Evolutionary conservation across 2,797 vertebrate genomes (phyloP), one percentile per base, ranked within the genome.

Genomic region (Pseudomugil tenellus): DNA sequence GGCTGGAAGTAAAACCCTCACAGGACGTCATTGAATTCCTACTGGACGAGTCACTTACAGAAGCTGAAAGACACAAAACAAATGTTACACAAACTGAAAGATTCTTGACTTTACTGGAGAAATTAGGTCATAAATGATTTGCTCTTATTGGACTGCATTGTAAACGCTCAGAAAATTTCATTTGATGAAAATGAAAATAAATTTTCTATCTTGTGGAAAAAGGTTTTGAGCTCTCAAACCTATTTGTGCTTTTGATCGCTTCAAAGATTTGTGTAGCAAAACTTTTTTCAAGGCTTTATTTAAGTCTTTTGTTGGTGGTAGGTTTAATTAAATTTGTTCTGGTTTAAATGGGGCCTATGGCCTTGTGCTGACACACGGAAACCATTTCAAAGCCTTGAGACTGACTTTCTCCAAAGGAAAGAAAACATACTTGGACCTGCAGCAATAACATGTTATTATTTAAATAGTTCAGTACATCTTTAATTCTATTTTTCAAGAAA

Each of bases 151-250:
- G n/a, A n/a, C n/a, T n/a, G n/a, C n/a, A n/a, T n/a, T n/a, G n/a
- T n/a, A n/a, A n/a, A n/a, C n/a, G n/a, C n/a, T n/a, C n/a, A n/a
- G n/a, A n/a, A n/a, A n/a, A n/a, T n/a, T n/a, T n/a, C n/a, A n/a
- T n/a, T n/a, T n/a, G n/a, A n/a, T n/a, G n/a, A n/a, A n/a, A n/a
- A n/a, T n/a, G n/a, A n/a, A n/a, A n/a, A n/a, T n/a, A n/a, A n/a
- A n/a, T 41, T 3, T 4, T 37, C 41, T 79, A 56, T 74, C 67
- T 79, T 71, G 65, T 79, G 71, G 59, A 79, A 84, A 69, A 79
- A 56, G 67, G 39, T 65, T 34, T 28, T 53, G 31, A 49, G 37
- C 70, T 77, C 75, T 74, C 28, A 39, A 59, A 76, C 58, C 74
- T 80, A 58, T 67, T 49, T 68, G 49, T 48, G 13, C 35, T 56